These are phyloP conservation scores for Lasioglossum lativentre DNA, from an alignment of 2,888 invertebrate species.

Conservation along the genomic window DNA sequence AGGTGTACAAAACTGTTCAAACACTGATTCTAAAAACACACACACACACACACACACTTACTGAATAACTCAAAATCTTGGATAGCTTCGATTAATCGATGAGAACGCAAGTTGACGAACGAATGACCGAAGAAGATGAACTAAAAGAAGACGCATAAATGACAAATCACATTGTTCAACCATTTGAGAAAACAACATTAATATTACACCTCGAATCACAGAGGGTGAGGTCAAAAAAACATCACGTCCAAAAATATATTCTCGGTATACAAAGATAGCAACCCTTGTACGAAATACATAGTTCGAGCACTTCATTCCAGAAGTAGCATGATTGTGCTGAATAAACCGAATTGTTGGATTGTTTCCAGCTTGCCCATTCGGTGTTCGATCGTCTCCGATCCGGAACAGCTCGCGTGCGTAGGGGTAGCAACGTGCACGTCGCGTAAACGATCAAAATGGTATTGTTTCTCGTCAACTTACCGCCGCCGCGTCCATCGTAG, in stretches of 20 bases:
- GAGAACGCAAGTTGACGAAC: not conserved
- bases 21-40: too few species aligned
- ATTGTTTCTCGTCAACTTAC: slow-evolving; percentile 32
- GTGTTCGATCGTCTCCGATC: not conserved
- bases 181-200: not conserved
- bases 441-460: not conserved
- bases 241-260: not conserved
- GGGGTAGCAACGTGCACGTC: not conserved
- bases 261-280: too few species aligned
- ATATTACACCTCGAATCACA: not conserved
- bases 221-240: not conserved
- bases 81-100: not conserved
- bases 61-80: not conserved
- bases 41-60: not conserved
- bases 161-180: not conserved
- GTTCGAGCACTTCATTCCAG: not conserved
- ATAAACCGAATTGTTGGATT: not conserved
- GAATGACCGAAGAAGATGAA: not conserved
- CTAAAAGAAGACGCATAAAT: not conserved
- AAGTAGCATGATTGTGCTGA: not conserved
- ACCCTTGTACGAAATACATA: not conserved
- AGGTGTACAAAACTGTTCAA: too few species aligned
- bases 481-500: slow-evolving; percentile 35
- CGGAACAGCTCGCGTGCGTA: not conserved
- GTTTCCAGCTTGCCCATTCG: not conserved